These are phyloP conservation scores for Percopsis transmontana DNA, from an alignment of 2,113 vertebrate species.

Conservation along the genomic window DNA sequence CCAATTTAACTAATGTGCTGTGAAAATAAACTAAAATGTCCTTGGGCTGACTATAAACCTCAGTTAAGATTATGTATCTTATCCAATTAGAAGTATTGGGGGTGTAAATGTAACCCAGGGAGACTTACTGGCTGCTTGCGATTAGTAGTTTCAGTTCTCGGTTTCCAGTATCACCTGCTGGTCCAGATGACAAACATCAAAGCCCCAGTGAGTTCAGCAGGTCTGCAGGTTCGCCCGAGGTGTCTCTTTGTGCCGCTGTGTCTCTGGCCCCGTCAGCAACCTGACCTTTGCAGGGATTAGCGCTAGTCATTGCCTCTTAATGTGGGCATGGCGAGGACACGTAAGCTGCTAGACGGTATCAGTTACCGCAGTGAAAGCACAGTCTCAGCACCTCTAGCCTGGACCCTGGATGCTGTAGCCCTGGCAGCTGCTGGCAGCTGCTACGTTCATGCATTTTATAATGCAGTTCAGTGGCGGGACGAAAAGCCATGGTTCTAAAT, in stretches of 20 bases:
- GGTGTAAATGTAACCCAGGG: neutral
- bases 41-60: neutral
- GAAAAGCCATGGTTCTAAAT: too few relatives aligned
- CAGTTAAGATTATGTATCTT: too few relatives aligned
- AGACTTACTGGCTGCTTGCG: neutral
- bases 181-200: neutral
- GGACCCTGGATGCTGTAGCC: neutral
- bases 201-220: neutral
- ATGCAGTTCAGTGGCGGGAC: too few relatives aligned
- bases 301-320: neutral
- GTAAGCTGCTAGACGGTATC: constrained; percentile 22
- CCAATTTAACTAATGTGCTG: neutral
- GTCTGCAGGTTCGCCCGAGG: neutral
- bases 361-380: neutral
- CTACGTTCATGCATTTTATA: too few relatives aligned
- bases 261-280: neutral
- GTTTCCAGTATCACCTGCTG: neutral
- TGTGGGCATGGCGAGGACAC: constrained; percentile 2
- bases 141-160: neutral
- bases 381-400: neutral
- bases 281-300: constrained; percentile 32
- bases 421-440: neutral
- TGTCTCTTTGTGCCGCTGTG: neutral
- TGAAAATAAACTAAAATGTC: neutral
- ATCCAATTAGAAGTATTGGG: neutral